Evolutionary conservation across 2,888 invertebrate species (phyloP), one percentile per base, ranked within the genome.

Genomic region (Elgonia sp.): DNA sequence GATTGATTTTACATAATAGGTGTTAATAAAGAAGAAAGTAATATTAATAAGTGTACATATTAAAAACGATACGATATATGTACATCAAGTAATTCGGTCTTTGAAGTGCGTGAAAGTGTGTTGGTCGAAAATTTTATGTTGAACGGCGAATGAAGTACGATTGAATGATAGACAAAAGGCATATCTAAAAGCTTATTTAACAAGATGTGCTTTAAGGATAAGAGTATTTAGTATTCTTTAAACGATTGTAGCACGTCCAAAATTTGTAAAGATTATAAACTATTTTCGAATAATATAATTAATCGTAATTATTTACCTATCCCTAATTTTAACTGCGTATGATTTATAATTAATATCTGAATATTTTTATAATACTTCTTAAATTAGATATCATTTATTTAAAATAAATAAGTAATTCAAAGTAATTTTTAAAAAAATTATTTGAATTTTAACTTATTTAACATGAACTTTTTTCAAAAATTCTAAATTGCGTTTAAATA

Each of bases 191-290:
- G 50, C 76, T 69, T 86, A 57, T 70, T 81, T 72, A 79, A 81
- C 46, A 75, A 63, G 63, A 84, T 89, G 76, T 86, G 84, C 86
- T 84, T 80, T 85, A 75, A 67, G n/a, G 55, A 63, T 86, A 82
- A 82, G 83, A 85, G 69, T 85, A 77, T 77, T 84, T 86, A 83
- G 86, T 86, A 86, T 84, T 83, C 81, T 55, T 84, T 75, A 80
- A 88, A 70, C n/a, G 39, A 86, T 89, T 79, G 87, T 87, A 84
- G 79, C 79, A 79, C 70, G 80, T 84, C 81, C 69, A 84, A 85
- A 86, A 86, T 85, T 86, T 84, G 88, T 88, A 86, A 88, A 89
- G 80, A 89, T 87, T 79, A 89, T 86, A 86, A 89, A 88, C 82
- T 87, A 89, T 87, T 89, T 87, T 86, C 87, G 79, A 84, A 87